Percentiles rank a stretch among this genome's conserved stretches.
These are phyloP conservation scores for Antrozous pallidus DNA, from an alignment of 2,797 vertebrate species.

Conservation along the genomic window DNA sequence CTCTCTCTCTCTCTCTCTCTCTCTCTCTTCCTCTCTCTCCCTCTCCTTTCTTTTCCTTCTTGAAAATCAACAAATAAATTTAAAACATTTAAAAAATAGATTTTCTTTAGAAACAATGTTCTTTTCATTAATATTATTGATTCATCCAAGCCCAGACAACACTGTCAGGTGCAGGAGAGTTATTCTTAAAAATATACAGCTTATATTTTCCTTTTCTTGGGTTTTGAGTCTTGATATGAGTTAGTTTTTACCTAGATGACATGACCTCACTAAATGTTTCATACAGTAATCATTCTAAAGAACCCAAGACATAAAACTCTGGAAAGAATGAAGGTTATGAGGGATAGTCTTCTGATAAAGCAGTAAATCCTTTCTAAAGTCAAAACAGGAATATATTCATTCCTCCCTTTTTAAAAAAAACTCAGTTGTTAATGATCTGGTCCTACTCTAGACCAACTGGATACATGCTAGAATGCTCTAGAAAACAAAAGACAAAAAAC, in stretches of 20 bases:
- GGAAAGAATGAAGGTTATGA: not conserved
- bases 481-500: not conserved
- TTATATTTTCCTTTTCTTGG: not conserved
- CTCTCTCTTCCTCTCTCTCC: not conserved
- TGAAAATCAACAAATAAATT: not conserved
- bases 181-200: not conserved
- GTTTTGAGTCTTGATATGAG: not conserved
- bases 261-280: not conserved
- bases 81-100: not conserved
- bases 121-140: not conserved
- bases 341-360: not conserved
- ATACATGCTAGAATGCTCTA: not conserved
- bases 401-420: not conserved
- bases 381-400: not conserved
- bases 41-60: not conserved
- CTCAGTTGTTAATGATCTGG: not conserved
- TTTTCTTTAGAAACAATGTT: not conserved
- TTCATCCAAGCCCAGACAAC: not conserved
- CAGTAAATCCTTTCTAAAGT: not conserved
- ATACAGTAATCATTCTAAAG: not conserved
- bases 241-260: not conserved
- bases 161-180: not conserved
- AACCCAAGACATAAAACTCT: not conserved
- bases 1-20: not conserved
- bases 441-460: not conserved